Conservation (phyloP, 2,888 invertebrate genomes). For the Melanostoma mellinum region DNA sequence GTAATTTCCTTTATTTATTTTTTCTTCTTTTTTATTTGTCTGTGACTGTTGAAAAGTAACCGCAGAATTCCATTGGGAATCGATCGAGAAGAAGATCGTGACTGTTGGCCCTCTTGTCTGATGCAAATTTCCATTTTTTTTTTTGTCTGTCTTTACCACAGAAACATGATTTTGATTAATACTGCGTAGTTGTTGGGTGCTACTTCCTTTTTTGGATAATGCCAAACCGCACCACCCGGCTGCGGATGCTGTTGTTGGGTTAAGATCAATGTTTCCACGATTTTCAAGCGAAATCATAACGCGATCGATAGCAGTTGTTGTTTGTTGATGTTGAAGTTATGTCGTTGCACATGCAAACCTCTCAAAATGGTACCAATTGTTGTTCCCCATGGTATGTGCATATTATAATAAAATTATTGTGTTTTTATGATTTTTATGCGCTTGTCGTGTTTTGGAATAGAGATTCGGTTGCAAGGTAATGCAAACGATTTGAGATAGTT, state of each 20-base stretch:
- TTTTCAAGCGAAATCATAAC: conserved; percentile 45
- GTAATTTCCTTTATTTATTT: not conserved
- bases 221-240: not conserved
- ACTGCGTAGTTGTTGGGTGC: conserved; percentile 52
- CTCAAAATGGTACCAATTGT: conserved; percentile 62
- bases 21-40: conserved; percentile 22
- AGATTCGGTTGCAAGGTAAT: conserved; percentile 30
- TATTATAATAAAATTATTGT: conserved; percentile 65
- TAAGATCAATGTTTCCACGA: conserved; percentile 65
- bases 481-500: conserved; percentile 56
- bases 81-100: conserved; percentile 62
- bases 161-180: conserved; percentile 67
- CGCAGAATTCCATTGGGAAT: conserved; percentile 52
- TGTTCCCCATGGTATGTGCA: conserved; percentile 58
- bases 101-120: conserved; percentile 59
- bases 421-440: conserved; percentile 58
- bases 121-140: conserved; percentile 31
- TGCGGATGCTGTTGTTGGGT: not conserved
- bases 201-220: conserved; percentile 15
- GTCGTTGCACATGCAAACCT: conserved; percentile 14
- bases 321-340: not conserved
- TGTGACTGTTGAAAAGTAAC: conserved; percentile 24
- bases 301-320: conserved; percentile 29
- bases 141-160: conserved; percentile 11
- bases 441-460: conserved; percentile 42